A percentile compares a stretch with the other conserved stretches of the same genome.
phyloP scores from a whole-genome alignment of 2,797 vertebrate species.

The Macroramphosus scolopax region DNA sequence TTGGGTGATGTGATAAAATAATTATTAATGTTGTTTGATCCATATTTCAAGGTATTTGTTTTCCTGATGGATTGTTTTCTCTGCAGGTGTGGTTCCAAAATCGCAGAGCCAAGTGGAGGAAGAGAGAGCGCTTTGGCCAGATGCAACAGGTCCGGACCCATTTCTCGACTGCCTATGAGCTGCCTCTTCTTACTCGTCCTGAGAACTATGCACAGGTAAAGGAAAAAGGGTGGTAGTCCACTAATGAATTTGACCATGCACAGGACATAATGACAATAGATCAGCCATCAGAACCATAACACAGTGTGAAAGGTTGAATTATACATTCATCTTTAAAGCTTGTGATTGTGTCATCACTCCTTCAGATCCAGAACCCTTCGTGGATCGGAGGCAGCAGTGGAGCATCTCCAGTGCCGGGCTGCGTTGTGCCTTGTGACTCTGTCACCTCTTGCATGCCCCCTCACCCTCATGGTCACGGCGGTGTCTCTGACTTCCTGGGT shows the following conservation, averaged over 20 bases:
- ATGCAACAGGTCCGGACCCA: slow-evolving; percentile 99
- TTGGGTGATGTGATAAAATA: slow-evolving; percentile 6
- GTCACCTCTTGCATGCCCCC: slow-evolving; percentile 97
- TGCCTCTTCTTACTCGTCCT: slow-evolving; percentile 93
- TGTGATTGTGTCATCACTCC: slow-evolving; percentile 12
- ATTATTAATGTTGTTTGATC: slow-evolving; percentile 12
- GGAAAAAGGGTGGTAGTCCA: neutral
- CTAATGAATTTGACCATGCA: too few relatives aligned
- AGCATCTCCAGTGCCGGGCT: slow-evolving; percentile 91
- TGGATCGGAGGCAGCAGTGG: slow-evolving; percentile 93
- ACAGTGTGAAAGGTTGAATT: too few relatives aligned
- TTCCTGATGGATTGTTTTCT: slow-evolving; percentile 34
- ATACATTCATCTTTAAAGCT: too few relatives aligned
- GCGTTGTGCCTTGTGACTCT: slow-evolving; percentile 93
- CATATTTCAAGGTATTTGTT: slow-evolving; percentile 10
- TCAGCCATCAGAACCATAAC: too few relatives aligned
- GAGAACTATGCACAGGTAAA: slow-evolving; percentile 98
- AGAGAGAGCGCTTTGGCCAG: slow-evolving; percentile 96
- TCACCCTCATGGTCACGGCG: slow-evolving; percentile 86
- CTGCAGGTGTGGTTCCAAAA: slow-evolving; percentile 98
- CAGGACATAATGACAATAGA: too few relatives aligned
- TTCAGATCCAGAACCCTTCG: slow-evolving; percentile 96
- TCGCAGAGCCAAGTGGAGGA: slow-evolving; percentile 97
- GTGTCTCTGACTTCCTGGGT: slow-evolving; percentile 92
- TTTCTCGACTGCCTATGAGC: slow-evolving; percentile 94